phyloP scores from a whole-genome alignment of 2,888 invertebrate species.

The Drosophila rellima region DNA sequence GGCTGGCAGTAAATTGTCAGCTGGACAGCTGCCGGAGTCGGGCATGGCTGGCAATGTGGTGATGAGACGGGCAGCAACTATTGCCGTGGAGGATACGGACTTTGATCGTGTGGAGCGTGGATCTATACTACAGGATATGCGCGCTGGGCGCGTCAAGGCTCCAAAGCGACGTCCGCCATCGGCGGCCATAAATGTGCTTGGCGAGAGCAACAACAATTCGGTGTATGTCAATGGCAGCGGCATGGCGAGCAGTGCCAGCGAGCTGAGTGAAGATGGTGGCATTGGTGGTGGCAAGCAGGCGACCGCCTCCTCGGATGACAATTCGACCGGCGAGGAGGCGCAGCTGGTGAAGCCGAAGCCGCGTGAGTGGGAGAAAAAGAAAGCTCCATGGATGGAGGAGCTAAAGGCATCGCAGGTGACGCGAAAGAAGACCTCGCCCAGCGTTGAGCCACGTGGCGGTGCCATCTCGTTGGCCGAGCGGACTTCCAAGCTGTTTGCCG shows the following conservation, averaged over 20 bases:
- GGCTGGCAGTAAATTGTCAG: slow-evolving; percentile 85
- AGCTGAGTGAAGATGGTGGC: slow-evolving; percentile 68
- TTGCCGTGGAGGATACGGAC: slow-evolving; percentile 84
- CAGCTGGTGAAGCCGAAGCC: slow-evolving; percentile 88
- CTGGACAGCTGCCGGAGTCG: slow-evolving; percentile 69
- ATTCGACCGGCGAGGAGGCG: slow-evolving; percentile 81
- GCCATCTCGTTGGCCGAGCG: slow-evolving; percentile 66
- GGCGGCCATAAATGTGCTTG: slow-evolving; percentile 85
- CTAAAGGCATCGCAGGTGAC: slow-evolving; percentile 90
- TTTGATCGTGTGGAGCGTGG: slow-evolving; percentile 90
- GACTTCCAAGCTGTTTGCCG: slow-evolving; percentile 73
- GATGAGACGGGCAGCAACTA: slow-evolving; percentile 81
- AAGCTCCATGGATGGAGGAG: slow-evolving; percentile 93
- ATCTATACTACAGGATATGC: slow-evolving; percentile 89
- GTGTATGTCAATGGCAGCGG: slow-evolving; percentile 83
- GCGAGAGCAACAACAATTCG: slow-evolving; percentile 83
- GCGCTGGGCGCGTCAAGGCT: slow-evolving; percentile 88
- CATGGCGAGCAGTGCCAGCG: slow-evolving; percentile 69
- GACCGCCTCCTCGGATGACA: slow-evolving; percentile 80
- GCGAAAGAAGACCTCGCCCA: slow-evolving; percentile 84
- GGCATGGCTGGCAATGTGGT: slow-evolving; percentile 73
- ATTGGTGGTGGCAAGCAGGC: slow-evolving; percentile 55
- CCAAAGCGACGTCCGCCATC: slow-evolving; percentile 88
- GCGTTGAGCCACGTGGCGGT: slow-evolving; percentile 76
- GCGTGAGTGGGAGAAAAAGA: slow-evolving; percentile 90